Evolutionary conservation across 2,888 invertebrate genomes (phyloP), one percentile per base, ranked within the genome.

Genomic region (Nycteola revayana): DNA sequence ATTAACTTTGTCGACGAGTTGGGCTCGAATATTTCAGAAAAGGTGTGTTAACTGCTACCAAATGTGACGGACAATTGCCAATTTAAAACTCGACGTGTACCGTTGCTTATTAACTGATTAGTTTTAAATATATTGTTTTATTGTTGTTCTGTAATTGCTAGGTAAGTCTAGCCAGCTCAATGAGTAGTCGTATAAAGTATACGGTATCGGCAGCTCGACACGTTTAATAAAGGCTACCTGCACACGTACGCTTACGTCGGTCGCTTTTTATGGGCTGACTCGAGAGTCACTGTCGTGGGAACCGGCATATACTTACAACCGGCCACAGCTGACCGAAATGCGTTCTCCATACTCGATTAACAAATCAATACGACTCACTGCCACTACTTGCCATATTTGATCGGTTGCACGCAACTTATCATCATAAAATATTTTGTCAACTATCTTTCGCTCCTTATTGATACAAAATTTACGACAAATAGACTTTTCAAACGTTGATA

Each of bases 291-390:
- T 78, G 84, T 67, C 86, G 89, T 89, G 84, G 83, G 88, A 89
- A 89, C 85, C 79, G 69, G 83, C 88, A 82, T 84, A 79, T 73
- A 83, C 88, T 85, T 85, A 83, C 75, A 62, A 52, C 66, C 72
- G 69, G 72, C 76, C 72, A 80, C 87, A 85, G 86, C 87, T 87
- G 87, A 85, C 87, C 87, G 81, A 88, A 89, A 86, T 87, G 85
- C 87, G 88, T 75, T 84, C 82, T 84, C 81, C 83, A 78, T 86
- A 85, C 78, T 64, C 79, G 82, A 86, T 85, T 81, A 80, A 86
- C 84, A 81, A 87, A 88, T 88, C 88, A 80, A 87, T 83, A 83
- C 80, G 59, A 42, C 41, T 70, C 71, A 63, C n/a, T 74, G 76
- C 68, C 66, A 70, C 73, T 62, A 67, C 74, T 62, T 43, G 69